These are phyloP conservation scores for Tigriopus californicus DNA, from an alignment of 2,888 invertebrate genomes.

Conservation along the genomic window DNA sequence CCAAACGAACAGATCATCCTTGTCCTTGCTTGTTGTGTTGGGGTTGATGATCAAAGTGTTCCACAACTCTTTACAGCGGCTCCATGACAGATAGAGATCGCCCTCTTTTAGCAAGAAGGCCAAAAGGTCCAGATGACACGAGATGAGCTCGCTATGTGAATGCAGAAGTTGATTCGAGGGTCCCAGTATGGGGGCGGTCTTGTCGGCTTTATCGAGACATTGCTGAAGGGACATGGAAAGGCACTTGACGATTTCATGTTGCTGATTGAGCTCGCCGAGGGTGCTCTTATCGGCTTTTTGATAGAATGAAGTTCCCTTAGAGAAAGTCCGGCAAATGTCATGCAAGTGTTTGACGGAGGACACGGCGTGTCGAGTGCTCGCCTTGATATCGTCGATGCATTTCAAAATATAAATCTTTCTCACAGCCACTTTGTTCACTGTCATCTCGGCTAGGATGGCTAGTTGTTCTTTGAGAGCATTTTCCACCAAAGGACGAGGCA, in stretches of 20 bases:
- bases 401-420: slow-evolving; percentile 29
- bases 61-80: slow-evolving; percentile 31
- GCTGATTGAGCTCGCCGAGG: slow-evolving; percentile 29
- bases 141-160: slow-evolving; percentile 29
- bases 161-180: slow-evolving; percentile 22
- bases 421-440: slow-evolving; percentile 27
- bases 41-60: slow-evolving; percentile 28
- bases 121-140: slow-evolving; percentile 30
- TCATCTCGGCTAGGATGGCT: slow-evolving; percentile 29
- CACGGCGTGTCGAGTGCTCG: slow-evolving; percentile 25
- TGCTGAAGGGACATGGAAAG: slow-evolving; percentile 23
- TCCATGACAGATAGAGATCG: slow-evolving; percentile 30
- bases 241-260: slow-evolving; percentile 30
- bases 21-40: slow-evolving; percentile 26
- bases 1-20: slow-evolving; percentile 32
- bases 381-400: slow-evolving; percentile 32
- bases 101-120: slow-evolving; percentile 32
- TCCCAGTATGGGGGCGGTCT: slow-evolving; percentile 20
- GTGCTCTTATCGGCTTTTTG: slow-evolving; percentile 24
- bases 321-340: slow-evolving; percentile 4
- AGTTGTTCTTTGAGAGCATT: slow-evolving; percentile 31
- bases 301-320: neutral
- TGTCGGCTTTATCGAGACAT: slow-evolving; percentile 27
- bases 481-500: slow-evolving; percentile 29
- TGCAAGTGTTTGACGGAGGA: slow-evolving; percentile 12